These are phyloP conservation scores for Melanerpes formicivorus DNA, from an alignment of 2,113 vertebrate species.

Conservation along the genomic window DNA sequence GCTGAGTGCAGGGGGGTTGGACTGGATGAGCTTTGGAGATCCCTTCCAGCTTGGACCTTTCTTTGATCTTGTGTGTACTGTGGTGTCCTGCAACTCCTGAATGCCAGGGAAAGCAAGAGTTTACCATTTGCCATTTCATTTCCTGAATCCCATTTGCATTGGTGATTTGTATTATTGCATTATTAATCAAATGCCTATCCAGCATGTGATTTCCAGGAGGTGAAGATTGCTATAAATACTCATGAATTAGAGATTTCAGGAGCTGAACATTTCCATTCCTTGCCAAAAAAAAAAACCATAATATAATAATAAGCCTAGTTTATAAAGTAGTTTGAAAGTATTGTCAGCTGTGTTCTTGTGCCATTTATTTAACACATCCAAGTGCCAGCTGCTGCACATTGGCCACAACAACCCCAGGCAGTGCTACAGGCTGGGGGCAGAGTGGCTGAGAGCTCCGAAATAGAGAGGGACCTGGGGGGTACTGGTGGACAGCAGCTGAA, in stretches of 20 bases:
- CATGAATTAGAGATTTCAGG: neutral
- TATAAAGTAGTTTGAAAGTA: neutral
- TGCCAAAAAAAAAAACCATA: neutral
- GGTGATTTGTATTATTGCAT: constrained; percentile 21
- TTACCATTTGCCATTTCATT: constrained; percentile 53
- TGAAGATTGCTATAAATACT: constrained; percentile 34
- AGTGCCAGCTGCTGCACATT: no score
- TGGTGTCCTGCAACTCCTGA: neutral
- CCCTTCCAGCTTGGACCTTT: no score
- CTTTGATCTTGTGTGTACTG: no score
- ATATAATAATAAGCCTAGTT: neutral
- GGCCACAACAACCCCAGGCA: no score
- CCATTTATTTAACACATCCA: neutral
- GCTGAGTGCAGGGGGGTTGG: no score
- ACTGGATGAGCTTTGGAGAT: no score
- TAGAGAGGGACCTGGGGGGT: no score
- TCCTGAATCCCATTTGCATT: constrained; percentile 50
- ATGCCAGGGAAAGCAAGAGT: neutral
- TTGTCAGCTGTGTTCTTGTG: neutral
- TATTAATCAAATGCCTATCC: constrained; percentile 30
- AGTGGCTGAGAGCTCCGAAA: no score
- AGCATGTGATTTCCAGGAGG: constrained; percentile 46
- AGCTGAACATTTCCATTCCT: neutral
- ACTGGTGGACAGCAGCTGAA: no score
- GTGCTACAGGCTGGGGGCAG: no score